Conservation (phyloP, 2,888 invertebrate genomes). For the Chydorus sphaericus region DNA sequence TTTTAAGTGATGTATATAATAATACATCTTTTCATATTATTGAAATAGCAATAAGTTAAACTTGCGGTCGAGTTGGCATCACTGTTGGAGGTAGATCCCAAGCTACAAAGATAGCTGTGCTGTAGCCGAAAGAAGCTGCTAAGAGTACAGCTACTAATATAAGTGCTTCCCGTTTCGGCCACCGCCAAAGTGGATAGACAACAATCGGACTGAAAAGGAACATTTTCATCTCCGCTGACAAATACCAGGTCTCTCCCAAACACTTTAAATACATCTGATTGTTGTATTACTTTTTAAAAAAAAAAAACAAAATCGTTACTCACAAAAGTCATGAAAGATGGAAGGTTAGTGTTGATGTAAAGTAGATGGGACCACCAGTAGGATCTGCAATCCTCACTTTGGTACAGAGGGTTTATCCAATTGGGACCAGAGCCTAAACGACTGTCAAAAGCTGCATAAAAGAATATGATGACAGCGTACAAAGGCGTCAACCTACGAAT, state of each 20-base stretch:
- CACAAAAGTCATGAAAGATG: too few relatives aligned
- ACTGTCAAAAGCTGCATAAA: conserved; percentile 55
- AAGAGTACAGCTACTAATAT: conserved; percentile 5
- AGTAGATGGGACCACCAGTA: conserved; percentile 58
- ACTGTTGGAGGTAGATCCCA: conserved; percentile 10
- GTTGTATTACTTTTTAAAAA: too few relatives aligned
- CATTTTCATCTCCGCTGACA: conserved; percentile 29
- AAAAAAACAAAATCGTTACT: too few relatives aligned
- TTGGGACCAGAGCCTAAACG: conserved; percentile 56
- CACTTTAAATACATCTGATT: conserved; percentile 35
- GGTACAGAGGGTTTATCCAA: conserved; percentile 51
- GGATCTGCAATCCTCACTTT: conserved; percentile 44
- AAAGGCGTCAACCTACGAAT: conserved; percentile 64
- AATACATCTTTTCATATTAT: neutral
- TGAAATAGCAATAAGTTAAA: neutral
- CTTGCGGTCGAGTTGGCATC: conserved; percentile 14
- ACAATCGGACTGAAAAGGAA: conserved; percentile 17
- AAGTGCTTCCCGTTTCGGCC: conserved; percentile 15
- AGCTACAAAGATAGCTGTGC: conserved; percentile 5
- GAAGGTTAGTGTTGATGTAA: conserved; percentile 40
- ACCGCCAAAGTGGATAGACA: conserved; percentile 18
- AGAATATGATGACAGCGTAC: conserved; percentile 51
- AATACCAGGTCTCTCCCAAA: conserved; percentile 59
- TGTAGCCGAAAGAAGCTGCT: conserved; percentile 5
- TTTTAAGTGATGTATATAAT: neutral